Percentiles rank a stretch among this genome's conserved stretches.
These are phyloP conservation scores for Dynastes hyllus DNA, from an alignment of 2,888 invertebrate genomes.

Conservation along the genomic window DNA sequence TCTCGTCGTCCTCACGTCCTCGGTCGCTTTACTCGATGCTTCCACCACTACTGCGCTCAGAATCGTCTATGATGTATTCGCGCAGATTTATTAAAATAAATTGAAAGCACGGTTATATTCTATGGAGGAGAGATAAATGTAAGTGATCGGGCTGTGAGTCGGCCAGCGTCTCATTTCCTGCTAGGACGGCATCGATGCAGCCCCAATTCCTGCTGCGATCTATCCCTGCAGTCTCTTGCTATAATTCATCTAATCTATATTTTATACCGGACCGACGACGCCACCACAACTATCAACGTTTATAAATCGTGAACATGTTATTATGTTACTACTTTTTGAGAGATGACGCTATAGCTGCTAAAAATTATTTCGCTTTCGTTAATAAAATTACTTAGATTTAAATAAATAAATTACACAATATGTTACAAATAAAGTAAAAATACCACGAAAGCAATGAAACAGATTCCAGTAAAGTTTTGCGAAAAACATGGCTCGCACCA, in stretches of 20 bases:
- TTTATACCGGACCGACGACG: conserved; percentile 45
- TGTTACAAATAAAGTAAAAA: too few species aligned
- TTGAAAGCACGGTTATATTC: conserved; percentile 68
- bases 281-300: conserved; percentile 32
- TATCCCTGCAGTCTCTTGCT: conserved; percentile 57
- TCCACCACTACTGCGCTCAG: conserved; percentile 31
- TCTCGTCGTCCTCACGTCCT: conserved; percentile 19
- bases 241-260: conserved; percentile 58
- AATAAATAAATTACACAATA: too few species aligned
- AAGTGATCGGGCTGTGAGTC: conserved; percentile 65
- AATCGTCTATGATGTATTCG: conserved; percentile 65
- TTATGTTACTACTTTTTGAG: conserved; percentile 22
- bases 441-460: too few species aligned
- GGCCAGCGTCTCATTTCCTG: conserved; percentile 63
- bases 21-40: conserved; percentile 60
- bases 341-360: conserved; percentile 9
- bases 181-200: conserved; percentile 55
- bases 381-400: neutral
- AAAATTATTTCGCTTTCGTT: neutral
- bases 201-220: conserved; percentile 57
- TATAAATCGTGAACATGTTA: conserved; percentile 37
- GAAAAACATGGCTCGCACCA: too few species aligned
- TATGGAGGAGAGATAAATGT: conserved; percentile 62
- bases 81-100: conserved; percentile 72
- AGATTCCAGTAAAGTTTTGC: too few species aligned